Conservation (phyloP, 2,888 invertebrate species). For the Panorpa germanica region DNA sequence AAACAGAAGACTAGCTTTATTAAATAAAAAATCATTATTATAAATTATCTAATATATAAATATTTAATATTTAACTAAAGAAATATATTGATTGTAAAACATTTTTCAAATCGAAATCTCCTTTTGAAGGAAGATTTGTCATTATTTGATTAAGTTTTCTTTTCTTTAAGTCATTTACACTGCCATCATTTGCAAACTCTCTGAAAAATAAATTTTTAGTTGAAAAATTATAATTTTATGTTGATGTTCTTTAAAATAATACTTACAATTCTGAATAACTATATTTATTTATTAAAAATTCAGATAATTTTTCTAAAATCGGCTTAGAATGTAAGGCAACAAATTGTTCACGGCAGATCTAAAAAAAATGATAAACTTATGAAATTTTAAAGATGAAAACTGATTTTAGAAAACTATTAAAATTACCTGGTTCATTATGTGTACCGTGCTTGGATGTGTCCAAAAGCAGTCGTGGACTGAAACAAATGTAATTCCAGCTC, state of each 20-base stretch:
- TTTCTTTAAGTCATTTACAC: slow-evolving; percentile 33
- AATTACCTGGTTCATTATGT: slow-evolving; percentile 68
- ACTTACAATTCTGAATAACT: slow-evolving; percentile 39
- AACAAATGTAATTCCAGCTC: slow-evolving; percentile 70
- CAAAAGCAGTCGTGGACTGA: slow-evolving; percentile 99
- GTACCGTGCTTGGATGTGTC: slow-evolving; percentile 86
- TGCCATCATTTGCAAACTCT: slow-evolving; percentile 28
- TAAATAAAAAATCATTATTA: no score
- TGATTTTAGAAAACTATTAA: slow-evolving; percentile 6
- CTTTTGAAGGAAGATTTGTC: slow-evolving; percentile 46
- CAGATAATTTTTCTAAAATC: slow-evolving; percentile 71
- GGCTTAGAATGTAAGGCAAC: slow-evolving; percentile 88
- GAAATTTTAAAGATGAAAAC: slow-evolving; percentile 4
- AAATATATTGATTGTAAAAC: slow-evolving; percentile 70
- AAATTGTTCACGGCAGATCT: slow-evolving; percentile 95
- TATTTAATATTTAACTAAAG: slow-evolving; percentile 59
- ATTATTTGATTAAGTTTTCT: slow-evolving; percentile 41
- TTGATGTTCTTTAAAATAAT: slow-evolving; percentile 10
- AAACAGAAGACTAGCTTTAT: no score
- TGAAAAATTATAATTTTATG: slow-evolving; percentile 9
- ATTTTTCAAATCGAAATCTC: slow-evolving; percentile 53
- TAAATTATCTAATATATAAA: no score
- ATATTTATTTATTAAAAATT: slow-evolving; percentile 48
- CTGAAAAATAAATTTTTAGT: slow-evolving; percentile 18
- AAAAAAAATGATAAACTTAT: slow-evolving; percentile 15